These are phyloP conservation scores for Plagodis dolabraria DNA, from an alignment of 2,888 invertebrate genomes.

Conservation along the genomic window DNA sequence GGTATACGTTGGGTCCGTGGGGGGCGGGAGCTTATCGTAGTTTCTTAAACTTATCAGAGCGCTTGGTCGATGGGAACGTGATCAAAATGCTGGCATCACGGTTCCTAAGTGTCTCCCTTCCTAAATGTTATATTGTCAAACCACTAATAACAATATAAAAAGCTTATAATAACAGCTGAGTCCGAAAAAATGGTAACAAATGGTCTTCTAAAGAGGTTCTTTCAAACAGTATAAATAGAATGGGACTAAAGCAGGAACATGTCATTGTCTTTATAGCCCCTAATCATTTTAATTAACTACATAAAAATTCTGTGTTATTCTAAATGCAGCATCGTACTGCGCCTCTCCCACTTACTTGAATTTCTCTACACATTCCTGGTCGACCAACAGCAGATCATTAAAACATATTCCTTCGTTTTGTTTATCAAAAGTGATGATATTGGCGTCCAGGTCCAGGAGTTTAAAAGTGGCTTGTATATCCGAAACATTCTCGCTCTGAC, in stretches of 20 bases:
- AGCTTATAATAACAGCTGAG: too few relatives aligned
- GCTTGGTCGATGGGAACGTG: too few relatives aligned
- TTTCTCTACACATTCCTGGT: not conserved
- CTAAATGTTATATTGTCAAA: too few relatives aligned
- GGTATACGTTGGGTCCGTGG: too few relatives aligned
- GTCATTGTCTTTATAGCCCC: slow-evolving; percentile 75
- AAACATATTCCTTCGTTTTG: not conserved
- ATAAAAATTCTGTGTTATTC: too few relatives aligned
- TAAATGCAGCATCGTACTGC: not conserved
- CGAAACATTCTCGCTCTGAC: slow-evolving; percentile 50
- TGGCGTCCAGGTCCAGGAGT: not conserved
- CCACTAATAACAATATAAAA: too few relatives aligned
- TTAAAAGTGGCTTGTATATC: slow-evolving; percentile 48
- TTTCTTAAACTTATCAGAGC: too few relatives aligned
- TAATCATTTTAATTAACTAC: slow-evolving; percentile 71
- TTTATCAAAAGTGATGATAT: not conserved
- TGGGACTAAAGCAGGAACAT: slow-evolving; percentile 68
- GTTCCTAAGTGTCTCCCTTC: too few relatives aligned
- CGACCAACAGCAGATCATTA: not conserved
- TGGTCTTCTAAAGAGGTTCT: slow-evolving; percentile 59
- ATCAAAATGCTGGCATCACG: too few relatives aligned
- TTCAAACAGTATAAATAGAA: slow-evolving; percentile 61
- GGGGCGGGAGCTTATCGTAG: too few relatives aligned
- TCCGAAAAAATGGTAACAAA: too few relatives aligned
- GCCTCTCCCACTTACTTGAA: not conserved